Conservation (phyloP, 30 jellyfish, hydroid and myxozoan genomes). For the Nemopilema nomurai region DNA sequence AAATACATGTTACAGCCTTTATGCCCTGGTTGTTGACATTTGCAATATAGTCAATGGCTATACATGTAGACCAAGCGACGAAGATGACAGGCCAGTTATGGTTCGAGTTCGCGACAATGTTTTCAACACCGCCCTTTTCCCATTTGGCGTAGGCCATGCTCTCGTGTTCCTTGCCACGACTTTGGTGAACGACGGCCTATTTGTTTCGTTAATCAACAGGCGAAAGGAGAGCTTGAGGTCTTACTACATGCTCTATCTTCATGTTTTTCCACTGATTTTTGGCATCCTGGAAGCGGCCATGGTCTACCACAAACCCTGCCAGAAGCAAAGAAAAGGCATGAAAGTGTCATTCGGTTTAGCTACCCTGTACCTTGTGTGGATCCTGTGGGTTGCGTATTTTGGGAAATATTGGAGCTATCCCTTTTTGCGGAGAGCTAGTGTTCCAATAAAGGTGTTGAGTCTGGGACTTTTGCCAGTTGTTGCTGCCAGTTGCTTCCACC, state of each 20-base stretch:
- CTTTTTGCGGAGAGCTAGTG: constrained; percentile 47
- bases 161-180: constrained; percentile 17
- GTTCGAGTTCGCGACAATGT: constrained; percentile 28
- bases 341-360: constrained; percentile 3
- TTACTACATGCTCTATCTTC: constrained; percentile 44
- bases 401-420: constrained; percentile 65
- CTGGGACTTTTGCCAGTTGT: constrained; percentile 30
- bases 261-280: constrained; percentile 38
- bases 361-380: constrained; percentile 24
- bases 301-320: constrained; percentile 52
- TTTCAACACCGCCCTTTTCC: constrained; percentile 40
- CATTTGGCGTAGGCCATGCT: constrained; percentile 44
- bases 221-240: constrained; percentile 20
- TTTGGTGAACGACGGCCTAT: constrained; percentile 14
- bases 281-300: constrained; percentile 35
- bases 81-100: constrained; percentile 30
- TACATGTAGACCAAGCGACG: constrained; percentile 26
- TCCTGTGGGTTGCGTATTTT: constrained; percentile 50
- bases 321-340: constrained; percentile 7
- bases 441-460: constrained; percentile 5
- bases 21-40: constrained; percentile 50
- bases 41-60: constrained; percentile 34
- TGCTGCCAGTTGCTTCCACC: constrained; percentile 25
- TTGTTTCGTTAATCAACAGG: constrained; percentile 60
- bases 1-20: constrained; percentile 12